phyloP scores from a whole-genome alignment of 2,113 vertebrate genomes.

The Myotis yumanensis region DNA sequence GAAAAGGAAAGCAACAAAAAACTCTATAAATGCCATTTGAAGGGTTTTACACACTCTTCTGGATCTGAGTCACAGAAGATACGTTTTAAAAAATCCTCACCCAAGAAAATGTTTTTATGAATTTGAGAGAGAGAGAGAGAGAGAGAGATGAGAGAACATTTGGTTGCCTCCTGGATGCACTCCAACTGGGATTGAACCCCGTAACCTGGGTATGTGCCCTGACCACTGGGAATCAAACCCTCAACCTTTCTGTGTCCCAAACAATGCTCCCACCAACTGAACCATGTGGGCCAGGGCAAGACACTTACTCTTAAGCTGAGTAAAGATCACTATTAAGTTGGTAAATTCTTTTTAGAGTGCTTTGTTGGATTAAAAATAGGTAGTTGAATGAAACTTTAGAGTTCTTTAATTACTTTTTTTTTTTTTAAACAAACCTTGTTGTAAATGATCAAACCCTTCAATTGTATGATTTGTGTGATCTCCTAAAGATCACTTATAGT shows the following conservation, averaged over 20 bases:
- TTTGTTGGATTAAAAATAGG: not conserved
- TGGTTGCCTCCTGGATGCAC: too few species aligned
- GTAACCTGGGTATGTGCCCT: too few species aligned
- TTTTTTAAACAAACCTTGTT: not conserved
- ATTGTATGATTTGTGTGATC: not conserved
- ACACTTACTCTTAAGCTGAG: not conserved
- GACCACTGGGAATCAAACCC: too few species aligned
- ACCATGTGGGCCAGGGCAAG: too few species aligned
- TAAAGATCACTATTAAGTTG: not conserved
- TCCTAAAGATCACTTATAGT: not conserved
- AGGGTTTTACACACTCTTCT: not conserved
- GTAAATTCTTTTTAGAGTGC: not conserved
- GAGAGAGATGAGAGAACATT: too few species aligned
- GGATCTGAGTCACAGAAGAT: not conserved
- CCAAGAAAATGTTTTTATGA: too few species aligned
- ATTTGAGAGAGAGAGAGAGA: too few species aligned
- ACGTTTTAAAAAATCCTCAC: not conserved
- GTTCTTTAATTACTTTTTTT: not conserved
- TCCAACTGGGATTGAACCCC: too few species aligned
- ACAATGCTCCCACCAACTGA: too few species aligned
- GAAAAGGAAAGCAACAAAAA: conserved; percentile 34
- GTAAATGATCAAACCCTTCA: not conserved
- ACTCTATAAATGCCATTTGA: not conserved
- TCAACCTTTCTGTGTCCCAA: too few species aligned
- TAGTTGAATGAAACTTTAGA: conserved; percentile 16